Conservation (phyloP, 1,140 invertebrate species). For the Diprion similis region DNA sequence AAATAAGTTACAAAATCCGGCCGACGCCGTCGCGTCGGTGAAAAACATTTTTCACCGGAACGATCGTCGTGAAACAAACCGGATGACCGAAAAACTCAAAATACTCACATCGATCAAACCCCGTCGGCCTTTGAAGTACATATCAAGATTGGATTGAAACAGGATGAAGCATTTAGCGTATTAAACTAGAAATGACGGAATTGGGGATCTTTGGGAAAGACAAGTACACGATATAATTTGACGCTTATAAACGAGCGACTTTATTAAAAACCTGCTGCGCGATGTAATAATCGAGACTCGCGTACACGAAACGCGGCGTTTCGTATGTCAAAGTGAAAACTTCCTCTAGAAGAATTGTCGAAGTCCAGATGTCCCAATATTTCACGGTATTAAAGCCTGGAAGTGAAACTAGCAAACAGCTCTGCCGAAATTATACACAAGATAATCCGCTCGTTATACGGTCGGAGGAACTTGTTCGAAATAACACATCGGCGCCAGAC, state of each 20-base stretch:
- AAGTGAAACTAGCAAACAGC: too few species aligned
- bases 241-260: not conserved
- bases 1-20: not conserved
- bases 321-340: too few species aligned
- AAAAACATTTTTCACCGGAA: slow-evolving; percentile 3
- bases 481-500: too few species aligned
- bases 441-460: too few species aligned
- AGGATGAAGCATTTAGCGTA: not conserved
- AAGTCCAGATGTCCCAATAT: too few species aligned
- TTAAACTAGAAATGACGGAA: not conserved
- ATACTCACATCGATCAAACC: not conserved
- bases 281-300: too few species aligned
- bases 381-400: too few species aligned
- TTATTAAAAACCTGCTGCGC: too few species aligned
- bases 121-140: slow-evolving; percentile 7
- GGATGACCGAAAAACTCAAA: slow-evolving; percentile 5
- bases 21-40: not conserved
- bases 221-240: not conserved
- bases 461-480: too few species aligned
- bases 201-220: not conserved
- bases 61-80: slow-evolving; percentile 10
- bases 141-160: not conserved
- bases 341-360: too few species aligned
- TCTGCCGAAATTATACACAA: too few species aligned
- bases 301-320: too few species aligned